phyloP scores from a whole-genome alignment of 1,140 invertebrate genomes.

The Megalopta genalis region DNA sequence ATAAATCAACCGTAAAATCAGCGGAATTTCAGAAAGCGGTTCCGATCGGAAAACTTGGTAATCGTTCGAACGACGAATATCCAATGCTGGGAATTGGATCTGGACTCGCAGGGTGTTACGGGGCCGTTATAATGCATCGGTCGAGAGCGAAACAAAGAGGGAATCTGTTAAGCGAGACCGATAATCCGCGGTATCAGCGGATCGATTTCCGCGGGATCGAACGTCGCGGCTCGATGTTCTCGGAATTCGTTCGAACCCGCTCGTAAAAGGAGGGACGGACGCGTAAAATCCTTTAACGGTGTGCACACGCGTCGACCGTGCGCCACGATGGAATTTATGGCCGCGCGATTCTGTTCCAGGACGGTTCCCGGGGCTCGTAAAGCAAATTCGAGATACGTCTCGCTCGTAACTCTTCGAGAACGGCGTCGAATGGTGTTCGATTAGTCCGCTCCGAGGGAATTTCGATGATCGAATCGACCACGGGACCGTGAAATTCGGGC shows the following conservation, averaged over 20 bases:
- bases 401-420: not conserved
- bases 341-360: not conserved
- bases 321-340: conserved; percentile 6
- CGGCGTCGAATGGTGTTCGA: not conserved
- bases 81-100: too few species aligned
- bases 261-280: not conserved
- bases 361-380: not conserved
- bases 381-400: not conserved
- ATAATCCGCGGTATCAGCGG: too few species aligned
- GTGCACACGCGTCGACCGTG: not conserved
- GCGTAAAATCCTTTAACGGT: not conserved
- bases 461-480: not conserved
- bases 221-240: not conserved
- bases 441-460: not conserved
- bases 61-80: too few species aligned
- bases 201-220: too few species aligned
- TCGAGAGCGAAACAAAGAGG: too few species aligned
- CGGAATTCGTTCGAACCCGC: not conserved
- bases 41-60: too few species aligned
- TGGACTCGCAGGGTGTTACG: accelerated
- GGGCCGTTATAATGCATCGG: too few species aligned
- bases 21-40: not conserved
- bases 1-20: too few species aligned
- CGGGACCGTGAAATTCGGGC: not conserved
- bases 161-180: too few species aligned